Evolutionary conservation across 2,113 vertebrate genomes (phyloP).

Genomic region (Struthidea cinerea): DNA sequence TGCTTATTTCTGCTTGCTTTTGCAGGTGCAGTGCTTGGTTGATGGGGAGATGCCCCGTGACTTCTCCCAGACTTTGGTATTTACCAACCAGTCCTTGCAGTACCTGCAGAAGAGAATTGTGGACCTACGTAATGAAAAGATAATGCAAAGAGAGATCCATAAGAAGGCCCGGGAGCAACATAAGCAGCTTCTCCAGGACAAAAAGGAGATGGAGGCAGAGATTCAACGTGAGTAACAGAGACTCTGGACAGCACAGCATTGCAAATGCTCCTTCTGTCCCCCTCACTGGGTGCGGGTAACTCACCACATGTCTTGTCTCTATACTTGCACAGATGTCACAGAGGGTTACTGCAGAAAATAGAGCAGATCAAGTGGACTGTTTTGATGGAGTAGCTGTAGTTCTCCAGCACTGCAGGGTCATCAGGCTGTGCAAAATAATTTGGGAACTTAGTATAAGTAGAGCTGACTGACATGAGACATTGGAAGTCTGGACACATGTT

Average conservation of each 20-base stretch:
- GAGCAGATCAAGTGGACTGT: not conserved
- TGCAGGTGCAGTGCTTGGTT: conserved; percentile 79
- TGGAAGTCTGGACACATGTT: not conserved
- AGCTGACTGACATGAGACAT: not conserved
- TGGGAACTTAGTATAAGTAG: not conserved
- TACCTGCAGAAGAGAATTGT: conserved; percentile 75
- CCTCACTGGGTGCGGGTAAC: not conserved
- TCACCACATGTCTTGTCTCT: not conserved
- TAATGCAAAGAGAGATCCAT: conserved; percentile 74
- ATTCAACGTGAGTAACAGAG: conserved; percentile 73
- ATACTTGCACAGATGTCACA: not conserved
- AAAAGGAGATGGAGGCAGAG: conserved; percentile 72
- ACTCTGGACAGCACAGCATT: not conserved
- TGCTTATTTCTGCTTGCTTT: conserved; percentile 4
- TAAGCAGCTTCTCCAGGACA: conserved; percentile 75
- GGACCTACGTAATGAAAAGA: conserved; percentile 79
- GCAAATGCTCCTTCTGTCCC: not conserved
- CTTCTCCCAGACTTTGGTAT: conserved; percentile 78
- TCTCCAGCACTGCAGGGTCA: not conserved
- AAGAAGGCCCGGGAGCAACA: conserved; percentile 74
- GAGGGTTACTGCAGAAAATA: not conserved
- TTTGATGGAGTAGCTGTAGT: not conserved
- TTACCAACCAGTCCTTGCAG: conserved; percentile 73
- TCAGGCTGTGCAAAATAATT: not conserved
- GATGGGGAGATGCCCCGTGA: conserved; percentile 71